phyloP scores from a whole-genome alignment of 2,113 vertebrate genomes.

The Oncorhynchus clarkii region DNA sequence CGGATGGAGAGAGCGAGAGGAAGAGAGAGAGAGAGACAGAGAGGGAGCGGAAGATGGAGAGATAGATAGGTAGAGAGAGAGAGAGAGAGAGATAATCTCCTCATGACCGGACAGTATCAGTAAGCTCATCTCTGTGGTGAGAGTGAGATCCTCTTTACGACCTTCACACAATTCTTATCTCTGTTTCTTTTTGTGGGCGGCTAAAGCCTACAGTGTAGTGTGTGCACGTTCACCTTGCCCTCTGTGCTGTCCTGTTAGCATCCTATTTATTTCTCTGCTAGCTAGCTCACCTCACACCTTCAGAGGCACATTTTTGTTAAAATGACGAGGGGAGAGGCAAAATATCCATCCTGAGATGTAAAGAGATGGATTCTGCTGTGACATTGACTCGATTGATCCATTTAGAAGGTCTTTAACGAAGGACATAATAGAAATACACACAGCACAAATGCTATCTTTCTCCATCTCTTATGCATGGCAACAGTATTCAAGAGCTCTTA shows the following conservation, averaged over 20 bases:
- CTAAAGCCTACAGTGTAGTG: not conserved
- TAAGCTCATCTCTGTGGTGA: constrained; percentile 60
- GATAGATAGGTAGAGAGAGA: constrained; percentile 36
- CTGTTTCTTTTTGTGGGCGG: not conserved
- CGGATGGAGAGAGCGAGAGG: no score
- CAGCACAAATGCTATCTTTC: not conserved
- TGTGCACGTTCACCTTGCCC: constrained; percentile 15
- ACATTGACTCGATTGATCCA: not conserved
- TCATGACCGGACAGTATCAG: constrained; percentile 60
- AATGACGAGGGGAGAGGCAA: not conserved
- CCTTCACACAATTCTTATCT: constrained; percentile 72
- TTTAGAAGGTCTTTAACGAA: no score
- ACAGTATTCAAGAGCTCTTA: not conserved
- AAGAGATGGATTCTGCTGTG: not conserved
- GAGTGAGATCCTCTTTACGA: constrained; percentile 69
- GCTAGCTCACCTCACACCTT: constrained; percentile 10
- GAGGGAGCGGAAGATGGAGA: no score
- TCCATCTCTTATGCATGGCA: not conserved
- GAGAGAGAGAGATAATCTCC: not conserved
- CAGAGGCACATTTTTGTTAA: constrained; percentile 15
- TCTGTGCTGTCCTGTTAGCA: constrained; percentile 23
- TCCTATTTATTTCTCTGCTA: constrained; percentile 18
- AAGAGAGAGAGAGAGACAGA: no score
- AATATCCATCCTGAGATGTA: not conserved
- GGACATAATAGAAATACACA: no score